Evolutionary conservation across 1,140 invertebrate species (phyloP), one percentile per base, ranked within the genome.

Genomic region (Diachasma alloeum): DNA sequence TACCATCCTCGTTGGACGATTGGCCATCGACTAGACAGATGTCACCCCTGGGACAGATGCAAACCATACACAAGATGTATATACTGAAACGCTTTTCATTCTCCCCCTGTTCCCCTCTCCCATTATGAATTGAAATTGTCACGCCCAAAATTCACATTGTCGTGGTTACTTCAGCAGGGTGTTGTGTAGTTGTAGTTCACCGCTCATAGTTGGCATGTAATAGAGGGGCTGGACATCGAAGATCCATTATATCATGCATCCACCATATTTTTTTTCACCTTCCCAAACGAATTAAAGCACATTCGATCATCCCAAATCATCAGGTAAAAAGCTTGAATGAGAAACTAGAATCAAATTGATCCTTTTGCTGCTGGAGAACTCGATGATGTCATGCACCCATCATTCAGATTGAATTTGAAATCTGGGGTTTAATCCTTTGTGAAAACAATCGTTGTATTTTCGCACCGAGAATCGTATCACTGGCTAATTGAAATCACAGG

Each of bases 401-500:
- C 44, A 71, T 46, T 71, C 19, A 22, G 11, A 71, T 71, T 48
- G 24, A 2, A 71, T 24, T 71, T 4, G 11, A 24, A 42, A 48
- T 71, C 22, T 22, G 22, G 1, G 22, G 4, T 22, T 31, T 44
- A 46, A 46, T 48, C 59, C 59, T 24, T 63, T 26, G 15, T 9
- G 69, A 48, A 71, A 71, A 46, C 37, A 71, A 48, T 48, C 8
- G 17, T 46, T n/a, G 13, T 53, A 24, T 56, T 26, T 56, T 48
- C 31, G 0, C 17, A 39, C 42, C 19, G 15, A 46, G 72, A 37
- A 13, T 56, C 24, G 76, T 81, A 82, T 63, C 59, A 10, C 11
- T 26, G 22, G 59, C 80, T 87, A 87, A 87, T 88, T 89, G 88
- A 88, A 88, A 88, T 87, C 80, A 84, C 84, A 85, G 81, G 78